Evolutionary conservation across 2,888 invertebrate genomes (phyloP).

Genomic region (Cloeon dipterum): DNA sequence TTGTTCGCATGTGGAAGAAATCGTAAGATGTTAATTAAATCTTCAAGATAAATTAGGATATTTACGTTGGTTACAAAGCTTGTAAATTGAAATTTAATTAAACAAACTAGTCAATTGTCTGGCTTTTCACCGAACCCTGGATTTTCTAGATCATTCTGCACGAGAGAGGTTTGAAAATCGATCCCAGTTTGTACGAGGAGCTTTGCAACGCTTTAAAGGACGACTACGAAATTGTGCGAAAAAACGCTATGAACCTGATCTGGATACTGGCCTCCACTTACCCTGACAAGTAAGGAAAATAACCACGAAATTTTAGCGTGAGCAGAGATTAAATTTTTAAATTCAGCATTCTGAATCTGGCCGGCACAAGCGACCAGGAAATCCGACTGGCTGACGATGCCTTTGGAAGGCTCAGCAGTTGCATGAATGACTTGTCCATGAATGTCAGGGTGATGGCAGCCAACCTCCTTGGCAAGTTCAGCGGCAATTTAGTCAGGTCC

Average conservation of each 20-base stretch:
- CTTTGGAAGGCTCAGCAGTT: constrained; percentile 82
- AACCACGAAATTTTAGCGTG: neutral
- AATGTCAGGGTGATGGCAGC: constrained; percentile 70
- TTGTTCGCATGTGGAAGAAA: too few species aligned
- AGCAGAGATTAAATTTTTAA: neutral
- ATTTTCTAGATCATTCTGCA: constrained; percentile 33
- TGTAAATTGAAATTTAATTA: neutral
- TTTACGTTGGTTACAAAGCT: neutral
- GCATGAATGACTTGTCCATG: constrained; percentile 79
- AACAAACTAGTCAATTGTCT: too few species aligned
- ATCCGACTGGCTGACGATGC: constrained; percentile 85
- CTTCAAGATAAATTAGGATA: neutral
- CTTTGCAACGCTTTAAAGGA: constrained; percentile 60
- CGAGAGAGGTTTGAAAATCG: constrained; percentile 57
- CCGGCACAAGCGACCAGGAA: constrained; percentile 58
- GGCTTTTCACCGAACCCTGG: neutral
- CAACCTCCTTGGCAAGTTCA: constrained; percentile 46
- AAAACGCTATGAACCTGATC: constrained; percentile 63
- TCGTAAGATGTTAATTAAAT: too few species aligned
- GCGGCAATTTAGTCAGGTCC: constrained; percentile 62
- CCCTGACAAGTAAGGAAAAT: constrained; percentile 48
- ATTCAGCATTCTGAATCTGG: constrained; percentile 14
- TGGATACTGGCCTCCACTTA: constrained; percentile 69
- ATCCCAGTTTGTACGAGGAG: constrained; percentile 37
- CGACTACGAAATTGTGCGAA: constrained; percentile 82